Evolutionary conservation across 1,140 invertebrate species (phyloP).

Genomic region (Gerris buenoi): DNA sequence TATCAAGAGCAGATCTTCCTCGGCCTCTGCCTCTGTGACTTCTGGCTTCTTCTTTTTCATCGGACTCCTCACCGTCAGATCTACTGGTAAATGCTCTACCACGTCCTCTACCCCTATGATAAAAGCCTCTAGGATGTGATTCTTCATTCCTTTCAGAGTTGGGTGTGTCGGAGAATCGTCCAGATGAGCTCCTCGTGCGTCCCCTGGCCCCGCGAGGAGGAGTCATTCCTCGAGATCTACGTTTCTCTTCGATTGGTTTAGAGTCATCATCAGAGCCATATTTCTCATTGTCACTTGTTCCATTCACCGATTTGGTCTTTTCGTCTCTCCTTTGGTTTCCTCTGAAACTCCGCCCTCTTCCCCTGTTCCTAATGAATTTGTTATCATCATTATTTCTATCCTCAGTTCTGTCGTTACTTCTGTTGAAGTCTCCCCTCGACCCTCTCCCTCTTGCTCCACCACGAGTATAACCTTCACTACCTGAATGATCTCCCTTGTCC

Average conservation of each 20-base stretch:
- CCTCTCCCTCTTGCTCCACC: background rate
- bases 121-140: no score
- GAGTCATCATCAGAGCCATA: slow-evolving; percentile 3
- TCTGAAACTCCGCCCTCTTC: slow-evolving; percentile 5
- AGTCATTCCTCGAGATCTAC: background rate
- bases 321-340: slow-evolving; percentile 3
- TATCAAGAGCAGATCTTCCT: background rate
- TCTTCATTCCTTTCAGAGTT: background rate
- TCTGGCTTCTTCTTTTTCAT: slow-evolving; percentile 4
- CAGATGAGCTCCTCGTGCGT: background rate
- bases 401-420: no score
- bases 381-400: background rate
- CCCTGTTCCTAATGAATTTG: background rate
- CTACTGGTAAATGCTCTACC: background rate
- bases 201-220: background rate
- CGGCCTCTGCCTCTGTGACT: background rate
- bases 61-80: background rate
- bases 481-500: no score
- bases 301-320: background rate
- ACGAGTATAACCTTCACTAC: no score
- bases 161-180: background rate
- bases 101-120: slow-evolving; percentile 8
- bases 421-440: background rate
- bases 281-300: background rate
- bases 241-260: slow-evolving; percentile 3